Evolutionary conservation across 2,888 invertebrate genomes (phyloP).

Genomic region (Syrphus vitripennis): DNA sequence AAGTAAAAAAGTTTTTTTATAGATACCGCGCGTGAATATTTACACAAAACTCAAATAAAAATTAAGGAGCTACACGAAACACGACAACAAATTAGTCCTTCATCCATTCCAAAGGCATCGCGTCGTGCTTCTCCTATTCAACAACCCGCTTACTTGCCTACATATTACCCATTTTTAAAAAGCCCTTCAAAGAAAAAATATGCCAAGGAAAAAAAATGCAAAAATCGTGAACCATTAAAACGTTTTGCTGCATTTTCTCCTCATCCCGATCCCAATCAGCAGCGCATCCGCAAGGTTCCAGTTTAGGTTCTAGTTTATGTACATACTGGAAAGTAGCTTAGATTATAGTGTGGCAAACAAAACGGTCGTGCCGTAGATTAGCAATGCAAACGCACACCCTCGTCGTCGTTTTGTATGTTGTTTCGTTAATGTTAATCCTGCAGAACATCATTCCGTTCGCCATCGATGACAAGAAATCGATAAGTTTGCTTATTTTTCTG

Average conservation of each 20-base stretch:
- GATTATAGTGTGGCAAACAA: constrained; percentile 32
- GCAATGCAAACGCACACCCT: constrained; percentile 61
- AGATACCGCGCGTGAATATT: constrained; percentile 61
- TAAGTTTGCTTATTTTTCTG: constrained; percentile 4
- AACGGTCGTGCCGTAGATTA: constrained; percentile 63
- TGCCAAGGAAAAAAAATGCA: constrained; percentile 18
- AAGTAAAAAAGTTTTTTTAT: not conserved
- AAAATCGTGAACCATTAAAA: constrained; percentile 68
- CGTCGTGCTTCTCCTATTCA: constrained; percentile 50
- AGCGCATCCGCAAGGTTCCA: constrained; percentile 14
- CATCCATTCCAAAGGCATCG: too few species aligned
- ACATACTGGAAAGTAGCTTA: constrained; percentile 17
- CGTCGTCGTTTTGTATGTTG: not conserved
- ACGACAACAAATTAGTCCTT: constrained; percentile 59
- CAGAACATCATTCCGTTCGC: constrained; percentile 15
- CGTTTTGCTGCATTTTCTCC: constrained; percentile 34
- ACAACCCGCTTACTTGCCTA: not conserved
- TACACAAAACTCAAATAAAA: constrained; percentile 64
- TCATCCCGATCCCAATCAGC: not conserved
- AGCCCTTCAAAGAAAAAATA: constrained; percentile 11
- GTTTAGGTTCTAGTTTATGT: constrained; percentile 24
- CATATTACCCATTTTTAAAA: not conserved
- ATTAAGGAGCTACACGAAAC: constrained; percentile 48
- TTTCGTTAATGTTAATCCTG: not conserved
- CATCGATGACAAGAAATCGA: constrained; percentile 59